These are phyloP conservation scores for Austrolebias charrua DNA, from an alignment of 2,797 vertebrate species.

Conservation along the genomic window DNA sequence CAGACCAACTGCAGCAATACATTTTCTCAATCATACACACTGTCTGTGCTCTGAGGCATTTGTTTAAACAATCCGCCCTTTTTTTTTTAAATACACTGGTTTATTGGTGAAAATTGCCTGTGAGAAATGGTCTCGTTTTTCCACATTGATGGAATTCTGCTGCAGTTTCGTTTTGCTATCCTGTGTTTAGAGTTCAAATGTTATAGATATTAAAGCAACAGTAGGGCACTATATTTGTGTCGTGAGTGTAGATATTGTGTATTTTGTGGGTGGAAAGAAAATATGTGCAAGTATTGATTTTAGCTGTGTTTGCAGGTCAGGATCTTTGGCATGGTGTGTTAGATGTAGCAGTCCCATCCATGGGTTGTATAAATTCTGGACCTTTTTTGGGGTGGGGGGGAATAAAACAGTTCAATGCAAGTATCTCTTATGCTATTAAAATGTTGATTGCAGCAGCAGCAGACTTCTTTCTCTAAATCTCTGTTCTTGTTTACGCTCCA, in stretches of 20 bases:
- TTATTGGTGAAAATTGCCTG: background rate
- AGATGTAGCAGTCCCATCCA: background rate
- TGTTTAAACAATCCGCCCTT: conserved; percentile 1
- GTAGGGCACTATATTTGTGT: background rate
- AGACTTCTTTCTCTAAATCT: background rate
- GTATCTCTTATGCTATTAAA: background rate
- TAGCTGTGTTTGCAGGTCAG: background rate
- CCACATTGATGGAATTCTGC: background rate
- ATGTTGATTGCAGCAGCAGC: conserved; percentile 30
- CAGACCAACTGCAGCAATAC: conserved; percentile 41
- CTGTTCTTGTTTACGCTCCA: background rate
- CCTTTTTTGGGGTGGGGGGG: too few relatives aligned
- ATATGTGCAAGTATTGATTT: background rate
- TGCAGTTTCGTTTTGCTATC: conserved; percentile 4
- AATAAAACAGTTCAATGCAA: background rate
- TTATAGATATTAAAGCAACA: background rate
- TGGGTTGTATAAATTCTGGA: background rate
- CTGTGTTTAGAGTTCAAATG: background rate
- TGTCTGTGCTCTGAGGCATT: background rate
- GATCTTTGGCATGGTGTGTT: background rate
- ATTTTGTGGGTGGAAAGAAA: background rate
- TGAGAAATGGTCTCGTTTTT: conserved; percentile 17
- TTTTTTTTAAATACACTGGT: background rate
- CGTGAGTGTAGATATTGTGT: background rate
- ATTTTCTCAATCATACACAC: conserved; percentile 19